Evolutionary conservation across 2,888 invertebrate genomes (phyloP), one percentile per base, ranked within the genome.

Genomic region (Mesodorylaimus sp.): DNA sequence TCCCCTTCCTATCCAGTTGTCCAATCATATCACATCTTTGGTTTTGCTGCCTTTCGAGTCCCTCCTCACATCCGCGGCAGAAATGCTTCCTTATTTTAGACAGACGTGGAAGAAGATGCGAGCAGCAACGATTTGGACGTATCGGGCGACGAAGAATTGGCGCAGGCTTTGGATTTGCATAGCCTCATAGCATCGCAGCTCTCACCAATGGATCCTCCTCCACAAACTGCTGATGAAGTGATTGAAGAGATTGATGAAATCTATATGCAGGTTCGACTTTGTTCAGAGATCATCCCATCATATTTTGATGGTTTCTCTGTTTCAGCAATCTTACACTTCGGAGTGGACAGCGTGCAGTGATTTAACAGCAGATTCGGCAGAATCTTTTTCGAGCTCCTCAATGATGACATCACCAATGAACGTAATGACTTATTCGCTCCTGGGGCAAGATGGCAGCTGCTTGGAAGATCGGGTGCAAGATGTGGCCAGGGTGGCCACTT

Each of bases 241-340:
- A 86, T 95, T 59, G 85, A 86, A 68, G 95, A 97, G 73, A 95
- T 97, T 62, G 95, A 97, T 68, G 88, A 89, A 66, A 93, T 95
- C 76, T 93, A 97, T 76, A 91, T 97, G 84, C 87, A 91, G 75
- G 91, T 86, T 66, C 76, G 16, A 32, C 10, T 32, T 32, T 32
- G 32, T 32, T 32, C 16, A 32, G 32, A 32, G 16, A 16, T 32
- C 16, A 13, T 32, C 10, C 10, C 10, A 32, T 32, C 32, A 16
- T 32, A 16, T 32, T 16, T 10, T 32, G 32, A 32, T 13, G 32
- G 32, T 32, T 16, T 10, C 32, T 32, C 32, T 32, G 32, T 32
- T 32, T 32, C 10, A 32, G 32, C 10, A 32, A 32, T 32, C 32
- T 10, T 32, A 16, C 32, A 32, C 10, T 16, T 13, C 10, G 10